phyloP scores from a whole-genome alignment of 2,888 invertebrate genomes.

The Nymphalis polychloros region DNA sequence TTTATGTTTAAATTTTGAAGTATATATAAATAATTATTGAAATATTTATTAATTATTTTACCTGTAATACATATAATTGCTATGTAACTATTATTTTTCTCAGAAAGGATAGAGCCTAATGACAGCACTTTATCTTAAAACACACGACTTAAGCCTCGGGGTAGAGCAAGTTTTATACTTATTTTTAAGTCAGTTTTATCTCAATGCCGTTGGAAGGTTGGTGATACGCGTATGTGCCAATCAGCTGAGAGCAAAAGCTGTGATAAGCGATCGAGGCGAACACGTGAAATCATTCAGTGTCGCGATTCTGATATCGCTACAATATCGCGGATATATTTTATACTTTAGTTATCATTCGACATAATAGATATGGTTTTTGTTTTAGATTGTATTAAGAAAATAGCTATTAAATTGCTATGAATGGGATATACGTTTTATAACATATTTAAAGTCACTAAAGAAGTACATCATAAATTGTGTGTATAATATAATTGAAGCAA shows the following conservation, averaged over 20 bases:
- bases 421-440: background rate
- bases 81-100: constrained; percentile 3
- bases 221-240: constrained; percentile 33
- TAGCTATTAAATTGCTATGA: background rate
- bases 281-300: constrained; percentile 30
- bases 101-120: constrained; percentile 14
- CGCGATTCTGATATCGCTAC: constrained; percentile 24
- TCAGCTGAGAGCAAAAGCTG: constrained; percentile 34
- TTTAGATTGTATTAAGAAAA: background rate
- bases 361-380: background rate
- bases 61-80: background rate
- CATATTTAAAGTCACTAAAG: background rate
- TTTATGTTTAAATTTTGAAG: no score
- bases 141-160: constrained; percentile 19
- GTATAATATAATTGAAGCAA: background rate
- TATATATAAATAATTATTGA: background rate
- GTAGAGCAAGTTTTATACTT: constrained; percentile 25
- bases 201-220: constrained; percentile 29
- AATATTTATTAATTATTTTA: background rate
- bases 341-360: constrained; percentile 9
- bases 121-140: constrained; percentile 28
- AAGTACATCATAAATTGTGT: background rate
- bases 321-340: constrained; percentile 23
- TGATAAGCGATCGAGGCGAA: constrained; percentile 24
- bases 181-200: constrained; percentile 34